These are phyloP conservation scores for Macrosoma leucophasiata DNA, from an alignment of 2,888 invertebrate genomes.

Conservation along the genomic window DNA sequence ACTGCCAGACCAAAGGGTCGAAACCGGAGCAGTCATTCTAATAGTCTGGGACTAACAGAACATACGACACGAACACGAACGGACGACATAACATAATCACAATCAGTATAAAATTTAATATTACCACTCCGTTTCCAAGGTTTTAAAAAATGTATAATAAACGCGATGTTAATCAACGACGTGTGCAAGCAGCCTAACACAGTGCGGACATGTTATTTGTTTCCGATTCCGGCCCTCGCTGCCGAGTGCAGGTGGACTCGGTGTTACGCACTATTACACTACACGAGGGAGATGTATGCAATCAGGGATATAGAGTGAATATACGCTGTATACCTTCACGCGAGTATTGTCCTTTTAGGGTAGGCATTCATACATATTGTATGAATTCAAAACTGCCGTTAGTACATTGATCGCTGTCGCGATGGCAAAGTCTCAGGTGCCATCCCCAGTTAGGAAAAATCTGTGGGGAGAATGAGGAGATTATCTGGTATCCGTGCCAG, in stretches of 20 bases:
- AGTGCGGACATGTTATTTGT: conserved; percentile 50
- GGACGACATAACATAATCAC: neutral
- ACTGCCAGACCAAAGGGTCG: neutral
- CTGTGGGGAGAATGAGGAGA: too few relatives aligned
- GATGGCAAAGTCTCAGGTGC: too few relatives aligned
- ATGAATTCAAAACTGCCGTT: too few relatives aligned
- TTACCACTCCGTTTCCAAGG: too few relatives aligned
- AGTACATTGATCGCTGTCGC: too few relatives aligned
- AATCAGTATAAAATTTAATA: neutral
- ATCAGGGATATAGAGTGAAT: too few relatives aligned
- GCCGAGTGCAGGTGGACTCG: conserved; percentile 41
- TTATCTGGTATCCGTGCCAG: too few relatives aligned
- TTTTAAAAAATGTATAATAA: neutral
- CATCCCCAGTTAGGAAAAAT: too few relatives aligned
- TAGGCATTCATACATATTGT: too few relatives aligned
- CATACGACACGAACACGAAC: neutral
- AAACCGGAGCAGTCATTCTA: neutral
- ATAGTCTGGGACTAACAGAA: neutral
- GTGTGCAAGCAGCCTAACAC: conserved; percentile 22
- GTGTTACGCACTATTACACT: conserved; percentile 25
- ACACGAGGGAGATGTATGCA: too few relatives aligned
- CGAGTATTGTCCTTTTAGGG: too few relatives aligned
- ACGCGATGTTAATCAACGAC: neutral
- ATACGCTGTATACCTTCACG: too few relatives aligned
- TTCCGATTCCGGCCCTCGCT: conserved; percentile 42